Evolutionary conservation across 2,797 vertebrate genomes (phyloP), one percentile per base, ranked within the genome.

Genomic region (Squalus acanthias): DNA sequence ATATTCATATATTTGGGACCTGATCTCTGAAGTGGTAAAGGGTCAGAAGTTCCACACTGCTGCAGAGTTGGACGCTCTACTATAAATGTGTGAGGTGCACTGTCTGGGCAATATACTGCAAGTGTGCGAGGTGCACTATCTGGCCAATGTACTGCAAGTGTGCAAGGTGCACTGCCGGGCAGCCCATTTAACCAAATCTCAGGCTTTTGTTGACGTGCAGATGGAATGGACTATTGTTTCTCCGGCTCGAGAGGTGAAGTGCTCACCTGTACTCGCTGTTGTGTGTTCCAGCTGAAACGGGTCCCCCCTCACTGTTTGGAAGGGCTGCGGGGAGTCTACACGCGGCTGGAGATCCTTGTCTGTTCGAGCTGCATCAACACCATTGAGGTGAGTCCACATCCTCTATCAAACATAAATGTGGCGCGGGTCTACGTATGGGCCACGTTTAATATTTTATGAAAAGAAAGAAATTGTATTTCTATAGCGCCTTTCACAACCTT

Each of bases 341-440:
- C 99, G 88, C 99, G 99, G 97, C 97, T 99, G 96, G 99, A 99
- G 97, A 98, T 98, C 96, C 98, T 99, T 95, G 98, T 97, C 69
- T 99, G 99, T 97, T 99, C 98, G 96, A 98, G 98, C 97, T 99
- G 99, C 97, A 97, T 99, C 97, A 98, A 97, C 97, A 98, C 98
- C 6, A 97, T 99, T 96, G 98, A 99, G 98, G 99, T 99, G 97
- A 97, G 96, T 50, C n/a, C 17, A 2, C 2, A 8, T 79, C 53
- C 46, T 60, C 29, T 22, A 94, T 69, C 57, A n/a, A 15, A 65
- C 39, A 17, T 12, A n/a, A 33, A 1, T 1, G 5, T 1, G 12
- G 20, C 29, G n/a, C 20, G 22, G 1, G 12, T 33, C 20, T 5
- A 17, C n/a, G 33, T 29, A 65, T 94, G 63, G n/a, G 53, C 53